Evolutionary conservation across 1,140 invertebrate genomes (phyloP).

Genomic region (Pogonognathellus flavescens): DNA sequence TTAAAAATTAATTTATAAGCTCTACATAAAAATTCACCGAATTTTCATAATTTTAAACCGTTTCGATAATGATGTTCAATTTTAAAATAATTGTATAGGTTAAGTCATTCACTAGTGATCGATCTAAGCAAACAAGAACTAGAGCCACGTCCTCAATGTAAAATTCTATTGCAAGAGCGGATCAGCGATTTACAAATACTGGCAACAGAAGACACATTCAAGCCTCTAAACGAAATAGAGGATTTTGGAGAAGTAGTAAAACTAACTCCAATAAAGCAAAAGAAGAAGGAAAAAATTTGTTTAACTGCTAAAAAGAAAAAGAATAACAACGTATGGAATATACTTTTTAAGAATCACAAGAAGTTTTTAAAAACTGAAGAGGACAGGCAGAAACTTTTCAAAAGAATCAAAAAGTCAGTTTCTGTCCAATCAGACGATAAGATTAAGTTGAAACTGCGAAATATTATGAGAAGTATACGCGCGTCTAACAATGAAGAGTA

Average conservation of each 20-base stretch:
- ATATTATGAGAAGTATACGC: background rate
- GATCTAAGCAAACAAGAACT: too few relatives aligned
- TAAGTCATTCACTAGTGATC: too few relatives aligned
- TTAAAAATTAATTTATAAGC: too few relatives aligned
- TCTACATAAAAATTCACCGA: too few relatives aligned
- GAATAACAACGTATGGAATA: background rate
- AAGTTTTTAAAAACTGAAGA: background rate
- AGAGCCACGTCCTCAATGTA: too few relatives aligned
- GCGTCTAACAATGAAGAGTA: background rate
- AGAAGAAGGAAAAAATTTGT: conserved; percentile 17
- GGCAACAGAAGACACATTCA: background rate
- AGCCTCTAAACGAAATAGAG: background rate
- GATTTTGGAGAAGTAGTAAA: conserved; percentile 47
- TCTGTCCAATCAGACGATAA: conserved; percentile 24
- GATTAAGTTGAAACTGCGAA: conserved; percentile 38
- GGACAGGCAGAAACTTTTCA: conserved; percentile 41
- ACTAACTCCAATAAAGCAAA: background rate
- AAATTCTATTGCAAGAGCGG: too few relatives aligned
- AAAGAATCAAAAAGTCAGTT: conserved; percentile 28
- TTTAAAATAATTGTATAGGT: background rate
- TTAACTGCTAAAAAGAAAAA: background rate
- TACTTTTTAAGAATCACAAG: background rate
- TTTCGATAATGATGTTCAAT: background rate
- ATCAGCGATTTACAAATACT: too few relatives aligned
- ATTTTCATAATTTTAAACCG: too few relatives aligned